Base-by-base conservation (phyloP, 1,140 invertebrate genomes). In the Conopomorpha cramerella region DNA sequence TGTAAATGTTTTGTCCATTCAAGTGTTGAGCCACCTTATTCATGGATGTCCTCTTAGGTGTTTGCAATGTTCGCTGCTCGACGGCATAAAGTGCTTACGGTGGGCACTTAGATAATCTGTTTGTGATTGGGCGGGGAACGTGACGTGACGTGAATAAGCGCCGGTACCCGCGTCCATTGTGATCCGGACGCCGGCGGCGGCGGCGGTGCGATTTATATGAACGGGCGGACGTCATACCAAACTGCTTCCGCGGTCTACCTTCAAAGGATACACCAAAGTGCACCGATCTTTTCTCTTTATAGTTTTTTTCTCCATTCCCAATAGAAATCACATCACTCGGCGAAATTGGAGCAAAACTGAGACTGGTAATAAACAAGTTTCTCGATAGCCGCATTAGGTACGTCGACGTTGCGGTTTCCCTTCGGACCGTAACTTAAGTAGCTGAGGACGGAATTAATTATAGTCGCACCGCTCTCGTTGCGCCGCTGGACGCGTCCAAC, bases 361-460 rank as follows among this genome's bases (percentile, higher is more conserved):
- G 36, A 52, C 39, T 42, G 27, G 35, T 37, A 45, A 35, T 25
- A 29, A 47, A 46, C 49, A 43, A 46, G 47, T 58, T 52, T 36
- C 51, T 45, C 48, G 51, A 37, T 47, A 39, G n/a, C n/a, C n/a
- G n/a, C n/a, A n/a, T n/a, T n/a, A n/a, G n/a, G n/a, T n/a, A n/a
- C n/a, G 47, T 44, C 44, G 49, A 46, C 52, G 39, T 38, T 68
- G 57, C 51, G 53, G 60, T 65, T 52, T 51, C 51, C 48, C 51
- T 50, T 51, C 49, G 43, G 48, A 50, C 43, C 38, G 56, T 56
- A 59, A 62, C 46, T 49, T 55, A 66, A 68, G 64, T 72, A 63
- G 55, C 52, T 39, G 56, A 62, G 58, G 60, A 63, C 53, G 46
- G 58, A 63, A 68, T 67, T 63, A 67, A 68, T 68, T 67, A 67